Base-by-base conservation (phyloP, 2,797 vertebrate genomes). In the Myotis pilosus region DNA sequence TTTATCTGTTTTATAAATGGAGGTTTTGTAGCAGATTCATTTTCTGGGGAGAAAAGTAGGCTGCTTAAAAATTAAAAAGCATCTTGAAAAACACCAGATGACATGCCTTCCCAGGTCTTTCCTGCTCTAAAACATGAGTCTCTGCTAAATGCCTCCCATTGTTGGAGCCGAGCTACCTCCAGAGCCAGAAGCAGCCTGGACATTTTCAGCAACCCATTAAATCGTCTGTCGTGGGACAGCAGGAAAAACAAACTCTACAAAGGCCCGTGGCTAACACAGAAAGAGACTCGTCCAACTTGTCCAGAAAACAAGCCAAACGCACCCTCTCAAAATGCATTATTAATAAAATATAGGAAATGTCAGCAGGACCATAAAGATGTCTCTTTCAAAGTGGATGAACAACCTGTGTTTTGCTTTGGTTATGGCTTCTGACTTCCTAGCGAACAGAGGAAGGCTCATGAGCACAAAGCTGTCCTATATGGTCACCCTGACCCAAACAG, bases 21-120 rank as follows among this genome's bases (percentile, higher is more conserved):
- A 94, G 19, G 51, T 80, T 95, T 91, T 84, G 66, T 33, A 60
- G 64, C 57, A 94, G 84, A 85, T 89, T 83, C 83, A 20, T 87
- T 93, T 94, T 79, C 33, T 33, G 0, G 12, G 69, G 10, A 6
- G n/a, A 12, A 28, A n/a, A 20, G 8, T 62, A 62, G 41, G 66
- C 66, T 93, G 94, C 49, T 91, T 87, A 87, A 94, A 90, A 95
- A 93, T 72, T 74, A 57, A 64, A 97, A 96, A 94, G 55, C 87
- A 66, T 88, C 87, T 95, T 97, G 90, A 93, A 96, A 94, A 92
- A 95, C 28, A 66, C 62, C 89, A 94, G 91, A 92, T 96, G 95
- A 95, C 72, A 68, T 72, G 28, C 71, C 62, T 72, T 87, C 80
- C 82, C 84, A 19, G 62, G 72, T 86, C 78, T 49, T 41, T 82